Evolutionary conservation across 2,888 invertebrate species (phyloP), one percentile per base, ranked within the genome.

Genomic region (Sminthurides aquaticus): DNA sequence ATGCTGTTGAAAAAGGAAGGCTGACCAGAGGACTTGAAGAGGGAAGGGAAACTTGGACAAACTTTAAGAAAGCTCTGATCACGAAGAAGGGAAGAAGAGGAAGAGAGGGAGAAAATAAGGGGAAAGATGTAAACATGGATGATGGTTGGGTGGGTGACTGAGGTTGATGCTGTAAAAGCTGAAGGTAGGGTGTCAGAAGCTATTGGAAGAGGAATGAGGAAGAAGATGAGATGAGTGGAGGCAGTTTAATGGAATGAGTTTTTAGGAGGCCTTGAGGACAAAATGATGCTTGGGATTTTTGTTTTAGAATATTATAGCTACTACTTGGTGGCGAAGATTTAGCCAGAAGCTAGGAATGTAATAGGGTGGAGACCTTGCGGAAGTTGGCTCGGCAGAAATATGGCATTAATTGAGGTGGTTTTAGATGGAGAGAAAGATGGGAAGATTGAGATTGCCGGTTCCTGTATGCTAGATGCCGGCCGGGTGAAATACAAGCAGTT

Each of bases 231-330:
- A 66, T 66, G 63, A 59, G 56, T 55, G 57, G 56, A 58, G 66
- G 62, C 58, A 49, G 56, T 66, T 66, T 63, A 66, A 66, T 66
- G 66, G 66, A 66, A 66, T 66, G 66, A 66, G 66, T 66, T 63
- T 29, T 22, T 55, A 56, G 65, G 60, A 54, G 49, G 48, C 49
- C 60, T 60, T 52, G 43, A 34, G 43, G 43, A 34, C 43, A 34
- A 34, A 11, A 34, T 34, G n/a, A n/a, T n/a, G n/a, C n/a, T n/a
- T n/a, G 43, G 43, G 43, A 34, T 34, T 34, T 34, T 34, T 34
- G 43, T 34, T 34, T 34, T 34, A 34, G 43, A 34, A 34, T 34
- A 34, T 34, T 5, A 34, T 15, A n/a, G n/a, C n/a, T n/a, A n/a
- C n/a, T n/a, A n/a, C n/a, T n/a, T n/a, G n/a, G n/a, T n/a, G n/a